Percentiles rank a stretch among this genome's conserved stretches.
These are phyloP conservation scores for Pissodes strobi DNA, from an alignment of 1,140 invertebrate species.

Conservation along the genomic window DNA sequence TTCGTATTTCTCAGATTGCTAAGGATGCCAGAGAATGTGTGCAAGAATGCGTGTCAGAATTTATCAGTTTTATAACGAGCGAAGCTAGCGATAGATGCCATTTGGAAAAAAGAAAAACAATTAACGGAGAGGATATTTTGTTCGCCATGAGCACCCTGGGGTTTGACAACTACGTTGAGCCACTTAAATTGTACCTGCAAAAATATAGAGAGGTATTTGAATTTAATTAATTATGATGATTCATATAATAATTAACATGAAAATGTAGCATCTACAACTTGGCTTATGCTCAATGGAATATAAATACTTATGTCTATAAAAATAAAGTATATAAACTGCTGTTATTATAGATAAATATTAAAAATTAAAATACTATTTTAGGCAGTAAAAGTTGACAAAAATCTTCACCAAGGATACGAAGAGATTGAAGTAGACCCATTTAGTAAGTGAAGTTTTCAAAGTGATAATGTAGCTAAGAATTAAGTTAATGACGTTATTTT, in stretches of 20 bases:
- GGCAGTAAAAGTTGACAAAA: slow-evolving; percentile 54
- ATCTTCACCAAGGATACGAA: slow-evolving; percentile 48
- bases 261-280: too few species aligned
- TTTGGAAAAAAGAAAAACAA: slow-evolving; percentile 98
- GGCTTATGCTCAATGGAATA: too few species aligned
- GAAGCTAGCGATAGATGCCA: slow-evolving; percentile 97
- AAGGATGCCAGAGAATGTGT: slow-evolving; percentile 99
- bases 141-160: slow-evolving; percentile 96
- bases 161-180: slow-evolving; percentile 98
- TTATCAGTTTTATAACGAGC: slow-evolving; percentile 98
- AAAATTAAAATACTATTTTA: too few species aligned
- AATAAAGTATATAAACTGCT: neutral
- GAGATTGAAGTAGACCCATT: slow-evolving; percentile 50
- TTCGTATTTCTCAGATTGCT: slow-evolving; percentile 74
- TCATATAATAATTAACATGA: too few species aligned
- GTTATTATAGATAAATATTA: too few species aligned
- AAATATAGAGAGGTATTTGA: slow-evolving; percentile 86
- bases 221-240: neutral
- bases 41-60: slow-evolving; percentile 99
- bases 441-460: slow-evolving; percentile 45
- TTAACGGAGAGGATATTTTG: slow-evolving; percentile 97
- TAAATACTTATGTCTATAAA: slow-evolving; percentile 22
- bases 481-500: too few species aligned
- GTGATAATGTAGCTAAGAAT: slow-evolving; percentile 16
- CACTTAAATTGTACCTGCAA: slow-evolving; percentile 93